Percentiles rank a stretch among this genome's conserved stretches.
phyloP scores from a whole-genome alignment of 2,113 vertebrate species.

The Pangasianodon gigas region DNA sequence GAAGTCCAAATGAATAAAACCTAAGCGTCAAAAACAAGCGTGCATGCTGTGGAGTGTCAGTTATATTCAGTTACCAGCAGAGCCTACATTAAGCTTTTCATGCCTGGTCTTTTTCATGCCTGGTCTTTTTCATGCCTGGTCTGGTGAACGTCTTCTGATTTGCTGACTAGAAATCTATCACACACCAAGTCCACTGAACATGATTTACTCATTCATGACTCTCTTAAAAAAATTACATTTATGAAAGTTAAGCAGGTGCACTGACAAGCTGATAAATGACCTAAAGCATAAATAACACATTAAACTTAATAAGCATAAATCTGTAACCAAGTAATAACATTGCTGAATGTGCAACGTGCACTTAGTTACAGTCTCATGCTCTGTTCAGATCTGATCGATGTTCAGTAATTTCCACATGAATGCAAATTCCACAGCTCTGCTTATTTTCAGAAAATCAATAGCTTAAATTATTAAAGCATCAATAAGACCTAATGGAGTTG shows the following conservation, averaged over 20 bases:
- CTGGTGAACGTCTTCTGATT: background rate
- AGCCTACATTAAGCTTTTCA: background rate
- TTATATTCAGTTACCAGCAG: slow-evolving; percentile 3
- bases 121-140: too few species aligned
- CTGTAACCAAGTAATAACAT: background rate
- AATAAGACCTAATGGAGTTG: background rate
- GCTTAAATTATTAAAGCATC: background rate
- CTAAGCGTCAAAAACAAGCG: background rate
- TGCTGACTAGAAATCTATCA: background rate
- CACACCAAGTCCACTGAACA: background rate
- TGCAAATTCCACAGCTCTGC: background rate
- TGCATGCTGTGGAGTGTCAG: background rate
- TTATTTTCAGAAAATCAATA: slow-evolving; percentile 24
- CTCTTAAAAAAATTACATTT: background rate
- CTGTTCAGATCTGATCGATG: background rate
- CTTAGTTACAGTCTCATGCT: slow-evolving; percentile 12
- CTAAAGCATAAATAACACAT: background rate
- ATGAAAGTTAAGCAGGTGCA: background rate
- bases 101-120: background rate
- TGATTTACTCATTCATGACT: background rate
- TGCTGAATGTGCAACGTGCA: background rate
- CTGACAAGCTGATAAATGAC: slow-evolving; percentile 3
- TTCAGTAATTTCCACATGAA: slow-evolving; percentile 25
- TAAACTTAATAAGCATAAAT: slow-evolving; percentile 4
- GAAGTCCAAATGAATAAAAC: slow-evolving; percentile 2